Evolutionary conservation across 2,113 vertebrate genomes (phyloP).

Genomic region (mouse (Mus musculus)): DNA sequence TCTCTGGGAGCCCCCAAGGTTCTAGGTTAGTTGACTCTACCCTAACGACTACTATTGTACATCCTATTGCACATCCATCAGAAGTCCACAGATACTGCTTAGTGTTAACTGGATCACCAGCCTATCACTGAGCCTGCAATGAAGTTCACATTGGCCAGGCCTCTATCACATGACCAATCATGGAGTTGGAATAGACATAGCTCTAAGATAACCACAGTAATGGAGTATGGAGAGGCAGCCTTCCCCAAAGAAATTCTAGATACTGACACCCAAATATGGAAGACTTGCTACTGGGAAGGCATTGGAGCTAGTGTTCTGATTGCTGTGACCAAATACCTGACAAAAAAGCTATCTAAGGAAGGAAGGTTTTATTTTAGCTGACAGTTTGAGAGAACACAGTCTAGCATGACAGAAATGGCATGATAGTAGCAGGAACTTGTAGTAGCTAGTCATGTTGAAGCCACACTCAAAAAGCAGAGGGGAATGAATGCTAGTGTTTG

Average conservation of each 20-base stretch:
- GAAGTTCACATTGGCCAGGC: neutral
- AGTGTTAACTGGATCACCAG: neutral
- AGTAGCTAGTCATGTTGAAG: neutral
- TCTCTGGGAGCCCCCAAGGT: no score
- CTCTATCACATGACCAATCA: neutral
- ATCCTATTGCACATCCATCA: neutral
- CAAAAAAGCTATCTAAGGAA: neutral
- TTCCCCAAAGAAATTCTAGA: neutral
- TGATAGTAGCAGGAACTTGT: neutral
- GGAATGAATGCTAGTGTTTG: neutral
- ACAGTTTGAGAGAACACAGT: neutral
- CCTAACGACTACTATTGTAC: neutral
- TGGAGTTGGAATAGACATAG: neutral
- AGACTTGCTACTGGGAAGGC: neutral
- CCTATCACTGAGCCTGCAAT: neutral
- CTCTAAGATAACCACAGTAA: neutral
- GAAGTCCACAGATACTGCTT: neutral
- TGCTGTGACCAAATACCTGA: neutral
- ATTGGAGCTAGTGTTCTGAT: neutral
- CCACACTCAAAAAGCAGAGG: neutral
- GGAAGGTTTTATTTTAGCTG: neutral
- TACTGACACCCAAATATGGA: neutral
- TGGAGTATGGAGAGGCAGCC: accelerated
- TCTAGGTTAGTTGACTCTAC: no score
- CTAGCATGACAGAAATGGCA: neutral